Base-by-base conservation (phyloP, 2,888 invertebrate species). In the Campopleginae sp. region DNA sequence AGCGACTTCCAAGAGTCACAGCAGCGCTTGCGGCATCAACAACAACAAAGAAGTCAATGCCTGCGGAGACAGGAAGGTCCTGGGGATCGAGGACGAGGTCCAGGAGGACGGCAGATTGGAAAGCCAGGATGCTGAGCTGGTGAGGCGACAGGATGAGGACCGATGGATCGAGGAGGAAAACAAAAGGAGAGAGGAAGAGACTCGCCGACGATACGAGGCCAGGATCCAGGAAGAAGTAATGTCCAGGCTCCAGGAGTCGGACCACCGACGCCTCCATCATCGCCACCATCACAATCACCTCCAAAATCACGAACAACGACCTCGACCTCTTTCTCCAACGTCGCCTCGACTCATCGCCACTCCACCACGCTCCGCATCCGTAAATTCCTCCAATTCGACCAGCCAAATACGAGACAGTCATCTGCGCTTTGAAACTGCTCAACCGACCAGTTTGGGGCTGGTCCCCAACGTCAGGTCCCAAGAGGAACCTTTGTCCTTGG, bases 401-500 rank as follows among this genome's bases (percentile, higher is more conserved):
- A 58, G 66, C 27, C 89, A 89, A 63, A 87, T 90, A 80, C 88
- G 90, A 17, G 89, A 91, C 12, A 70, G 81, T 5, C 86, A 89
- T 23, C 84, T 87, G 42, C 90, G 89, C 33, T 86, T 88, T 38
- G 90, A 91, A 44, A 82, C 61, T 0, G 31, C 17, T 79, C 90
- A 92, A 48, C 76, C 83, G 12, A 71, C 87, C 33, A 80, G 65
- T 19, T 17, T 51, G 10, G 65, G 44, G 6, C 44, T 31, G 27
- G 8, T 51, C 7, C 65, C 86, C 5, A 89, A 90, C 72, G 84
- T 88, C 0, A 88, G 90, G 77, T 80, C 92, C 5, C 96, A 96
- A 90, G 94, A 95, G 61, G 96, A 96, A 92, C 96, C 96, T 0
- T 89, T 96, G 44, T 95, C 96, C 0, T 93, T 96, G 90, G 96